Evolutionary conservation across 2,113 vertebrate species (phyloP).

Genomic region (Mustela lutreola): DNA sequence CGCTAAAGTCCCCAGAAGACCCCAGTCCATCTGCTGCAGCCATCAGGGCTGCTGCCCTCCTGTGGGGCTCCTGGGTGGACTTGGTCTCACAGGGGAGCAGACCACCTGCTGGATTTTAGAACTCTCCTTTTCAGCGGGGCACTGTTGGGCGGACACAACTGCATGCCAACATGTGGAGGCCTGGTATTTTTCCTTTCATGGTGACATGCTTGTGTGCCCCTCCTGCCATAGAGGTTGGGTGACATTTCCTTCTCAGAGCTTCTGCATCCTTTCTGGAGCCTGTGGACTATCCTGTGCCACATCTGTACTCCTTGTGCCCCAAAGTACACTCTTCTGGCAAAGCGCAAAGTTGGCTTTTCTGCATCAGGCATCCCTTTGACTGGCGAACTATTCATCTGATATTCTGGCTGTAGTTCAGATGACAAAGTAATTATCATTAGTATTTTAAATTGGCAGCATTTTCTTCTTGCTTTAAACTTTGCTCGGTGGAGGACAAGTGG

Average conservation of each 20-base stretch:
- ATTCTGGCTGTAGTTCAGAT: conserved; percentile 40
- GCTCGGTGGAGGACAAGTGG: not conserved
- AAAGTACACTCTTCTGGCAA: not conserved
- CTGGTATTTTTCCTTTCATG: not conserved
- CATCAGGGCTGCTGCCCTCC: not conserved
- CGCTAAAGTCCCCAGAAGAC: not conserved
- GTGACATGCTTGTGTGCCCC: not conserved
- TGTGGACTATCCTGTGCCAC: not conserved
- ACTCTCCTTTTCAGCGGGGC: not conserved
- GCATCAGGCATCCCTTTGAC: not conserved
- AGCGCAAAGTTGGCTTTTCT: not conserved
- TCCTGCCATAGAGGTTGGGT: not conserved
- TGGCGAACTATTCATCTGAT: conserved; percentile 25
- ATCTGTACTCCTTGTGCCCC: not conserved
- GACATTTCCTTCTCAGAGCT: not conserved
- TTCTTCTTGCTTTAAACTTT: conserved; percentile 29
- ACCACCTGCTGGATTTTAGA: not conserved
- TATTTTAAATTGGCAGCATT: conserved; percentile 45
- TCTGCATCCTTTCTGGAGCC: not conserved
- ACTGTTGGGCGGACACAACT: not conserved
- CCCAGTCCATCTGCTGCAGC: not conserved
- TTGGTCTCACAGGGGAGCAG: not conserved
- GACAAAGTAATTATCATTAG: not conserved
- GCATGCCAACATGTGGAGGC: not conserved
- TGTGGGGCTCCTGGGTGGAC: not conserved